Conservation (phyloP, 1,140 invertebrate genomes). For the Drosophila aff. region DNA sequence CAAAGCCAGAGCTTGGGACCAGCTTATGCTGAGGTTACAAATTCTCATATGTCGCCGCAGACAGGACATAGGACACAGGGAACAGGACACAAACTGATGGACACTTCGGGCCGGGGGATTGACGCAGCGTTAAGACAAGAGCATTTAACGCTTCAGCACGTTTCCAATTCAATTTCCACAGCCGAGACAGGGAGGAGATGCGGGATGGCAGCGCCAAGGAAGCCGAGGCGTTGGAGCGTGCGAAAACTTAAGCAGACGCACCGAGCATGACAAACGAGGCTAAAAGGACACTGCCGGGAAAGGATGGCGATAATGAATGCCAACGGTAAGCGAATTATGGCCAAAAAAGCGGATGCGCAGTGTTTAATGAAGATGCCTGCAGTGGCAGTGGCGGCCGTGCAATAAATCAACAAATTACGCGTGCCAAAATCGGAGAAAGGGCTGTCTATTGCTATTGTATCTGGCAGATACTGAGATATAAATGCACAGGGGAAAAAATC, state of each 20-base stretch:
- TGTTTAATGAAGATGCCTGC: conserved; percentile 60
- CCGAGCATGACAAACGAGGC: conserved; percentile 78
- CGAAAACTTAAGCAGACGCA: conserved; percentile 80
- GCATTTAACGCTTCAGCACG: conserved; percentile 85
- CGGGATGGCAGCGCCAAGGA: conserved; percentile 62
- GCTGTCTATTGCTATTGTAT: conserved; percentile 45
- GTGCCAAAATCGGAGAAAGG: conserved; percentile 54
- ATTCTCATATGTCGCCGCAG: conserved; percentile 80
- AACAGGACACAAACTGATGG: conserved; percentile 9
- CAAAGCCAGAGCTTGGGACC: conserved; percentile 31
- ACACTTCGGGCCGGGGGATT: conserved; percentile 44
- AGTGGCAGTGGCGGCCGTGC: conserved; percentile 32
- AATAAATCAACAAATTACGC: conserved; percentile 83
- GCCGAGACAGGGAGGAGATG: conserved; percentile 8
- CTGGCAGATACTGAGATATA: conserved; percentile 47
- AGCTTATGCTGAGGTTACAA: conserved; percentile 82
- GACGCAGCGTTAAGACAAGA: conserved; percentile 81
- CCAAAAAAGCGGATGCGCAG: conserved; percentile 15
- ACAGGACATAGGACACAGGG: conserved; percentile 23
- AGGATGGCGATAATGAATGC: conserved; percentile 70
- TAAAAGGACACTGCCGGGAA: conserved; percentile 44
- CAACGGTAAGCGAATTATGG: conserved; percentile 73
- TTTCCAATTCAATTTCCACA: conserved; percentile 84
- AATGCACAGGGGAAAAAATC: background rate
- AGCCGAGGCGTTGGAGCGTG: conserved; percentile 75